Evolutionary conservation across 2,888 invertebrate species (phyloP), one percentile per base, ranked within the genome.

Genomic region (Netelia inedita): DNA sequence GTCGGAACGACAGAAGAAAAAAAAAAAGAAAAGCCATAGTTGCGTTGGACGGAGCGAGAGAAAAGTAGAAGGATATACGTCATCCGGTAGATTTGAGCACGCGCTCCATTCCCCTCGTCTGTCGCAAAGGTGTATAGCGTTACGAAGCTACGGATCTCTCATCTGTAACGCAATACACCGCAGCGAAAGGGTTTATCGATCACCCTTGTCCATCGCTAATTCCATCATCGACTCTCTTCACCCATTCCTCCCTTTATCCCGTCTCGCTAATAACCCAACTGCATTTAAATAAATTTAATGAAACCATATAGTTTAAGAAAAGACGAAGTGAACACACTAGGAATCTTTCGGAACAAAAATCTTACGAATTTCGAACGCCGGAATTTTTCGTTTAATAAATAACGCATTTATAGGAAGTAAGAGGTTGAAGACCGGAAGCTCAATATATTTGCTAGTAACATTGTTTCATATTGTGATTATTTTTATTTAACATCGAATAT

Each of bases 51-150:
- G 55, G 66, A 43, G 28, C 43, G 63, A 74, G 74, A 11, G 21
- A 28, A 46, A 63, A 28, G 61, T 16, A 57, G 57, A 57, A 28
- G 28, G 14, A 78, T 55, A 57, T 73, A 53, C 71, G 78, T 71
- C 63, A 81, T 81, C 74, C 68, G 69, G 72, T 63, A 69, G 73
- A 74, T 65, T 74, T 63, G 73, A 78, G 90, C 91, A 89, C 92
- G 90, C 87, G 91, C 87, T 72, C 87, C 63, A 72, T 74, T 28
- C 28, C 74, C 82, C 82, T 82, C 76, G 55, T 21, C 87, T 87
- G 82, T 86, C 87, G 89, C 85, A 87, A 89, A 88, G 89, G 88
- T 92, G 88, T 91, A 91, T 92, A 91, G 78, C 80, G 88, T 92
- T 92, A 88, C 92, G 81, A 41, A 63, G 76, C 88, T 86, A 88